Evolutionary conservation across 2,113 vertebrate genomes (phyloP).

Genomic region (Lonchura striata): DNA sequence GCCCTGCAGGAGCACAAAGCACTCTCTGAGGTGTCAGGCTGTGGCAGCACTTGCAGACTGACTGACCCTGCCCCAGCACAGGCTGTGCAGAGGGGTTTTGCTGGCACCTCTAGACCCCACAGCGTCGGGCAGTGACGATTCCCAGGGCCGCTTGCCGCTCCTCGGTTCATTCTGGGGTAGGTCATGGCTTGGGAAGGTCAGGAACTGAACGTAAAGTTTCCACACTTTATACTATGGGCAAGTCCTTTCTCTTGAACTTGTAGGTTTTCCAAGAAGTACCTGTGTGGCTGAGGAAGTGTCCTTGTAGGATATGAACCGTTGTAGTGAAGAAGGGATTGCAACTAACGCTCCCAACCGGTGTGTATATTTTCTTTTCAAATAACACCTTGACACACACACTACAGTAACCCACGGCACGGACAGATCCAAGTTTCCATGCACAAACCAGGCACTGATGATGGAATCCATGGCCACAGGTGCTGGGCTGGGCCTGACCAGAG

Average conservation of each 20-base stretch:
- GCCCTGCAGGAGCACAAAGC: neutral
- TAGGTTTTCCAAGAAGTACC: constrained; percentile 79
- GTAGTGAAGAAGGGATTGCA: constrained; percentile 80
- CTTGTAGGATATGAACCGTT: constrained; percentile 79
- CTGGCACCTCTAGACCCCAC: rapidly evolving
- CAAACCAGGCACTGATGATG: neutral
- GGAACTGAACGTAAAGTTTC: neutral
- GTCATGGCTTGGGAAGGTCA: constrained; percentile 34
- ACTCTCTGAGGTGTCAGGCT: neutral
- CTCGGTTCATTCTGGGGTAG: neutral
- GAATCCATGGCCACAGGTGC: neutral
- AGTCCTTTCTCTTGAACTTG: constrained; percentile 83
- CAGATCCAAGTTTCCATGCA: neutral
- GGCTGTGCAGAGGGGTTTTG: neutral
- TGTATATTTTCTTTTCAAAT: constrained; percentile 73
- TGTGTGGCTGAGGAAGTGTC: constrained; percentile 78
- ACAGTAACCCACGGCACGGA: neutral
- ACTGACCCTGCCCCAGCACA: neutral
- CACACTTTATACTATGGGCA: constrained; percentile 81
- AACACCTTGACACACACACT: neutral
- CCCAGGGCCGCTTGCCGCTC: neutral
- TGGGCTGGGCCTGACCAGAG: neutral
- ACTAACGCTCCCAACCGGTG: constrained; percentile 76
- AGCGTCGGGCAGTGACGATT: rapidly evolving
- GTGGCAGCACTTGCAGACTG: rapidly evolving